Base-by-base conservation (phyloP, 2,888 invertebrate species). In the Chrysodeixis includens region DNA sequence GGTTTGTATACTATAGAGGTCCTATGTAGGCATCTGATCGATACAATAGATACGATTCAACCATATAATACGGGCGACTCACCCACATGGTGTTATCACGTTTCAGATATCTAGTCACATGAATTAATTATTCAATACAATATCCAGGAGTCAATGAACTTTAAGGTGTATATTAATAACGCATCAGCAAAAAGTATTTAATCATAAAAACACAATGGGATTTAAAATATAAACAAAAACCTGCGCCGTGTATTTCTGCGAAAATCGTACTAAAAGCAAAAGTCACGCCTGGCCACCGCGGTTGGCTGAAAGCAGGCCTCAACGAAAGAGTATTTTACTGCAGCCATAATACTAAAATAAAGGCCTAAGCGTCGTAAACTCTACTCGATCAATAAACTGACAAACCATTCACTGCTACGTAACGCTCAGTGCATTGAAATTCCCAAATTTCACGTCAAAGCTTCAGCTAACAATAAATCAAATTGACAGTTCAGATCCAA, bases 401-500 rank as follows among this genome's bases (percentile, higher is more conserved):
- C 20, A 49, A 49, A 49, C 58, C 56, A 53, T 72, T 59, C n/a
- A 65, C n/a, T 14, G 9, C 52, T 18, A 56, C 8, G n/a, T n/a
- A n/a, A n/a, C n/a, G 56, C 54, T 61, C 57, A 66, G 67, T 59
- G 69, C 44, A 69, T 75, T 71, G 6, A 40, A 40, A 40, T 57
- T 55, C 52, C 22, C 30, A 63, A 72, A 76, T 65, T 46, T 63
- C 53, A 62, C 55, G 54, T 61, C 40, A 10, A 56, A 55, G 58
- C 71, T 62, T 70, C 56, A 9, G 20, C 44, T 52, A 26, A 66
- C 66, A 69, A 66, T 68, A 64, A 79, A 64, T 74, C 60, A 63
- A 73, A 71, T 65, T 65, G 56, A 66, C 66, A 52, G 20, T 63
- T 65, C 59, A 26, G 60, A 67, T 75, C 74, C 62, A 76, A 78